Conservation (phyloP, 2,797 vertebrate species). For the Diplodus puntazzo region DNA sequence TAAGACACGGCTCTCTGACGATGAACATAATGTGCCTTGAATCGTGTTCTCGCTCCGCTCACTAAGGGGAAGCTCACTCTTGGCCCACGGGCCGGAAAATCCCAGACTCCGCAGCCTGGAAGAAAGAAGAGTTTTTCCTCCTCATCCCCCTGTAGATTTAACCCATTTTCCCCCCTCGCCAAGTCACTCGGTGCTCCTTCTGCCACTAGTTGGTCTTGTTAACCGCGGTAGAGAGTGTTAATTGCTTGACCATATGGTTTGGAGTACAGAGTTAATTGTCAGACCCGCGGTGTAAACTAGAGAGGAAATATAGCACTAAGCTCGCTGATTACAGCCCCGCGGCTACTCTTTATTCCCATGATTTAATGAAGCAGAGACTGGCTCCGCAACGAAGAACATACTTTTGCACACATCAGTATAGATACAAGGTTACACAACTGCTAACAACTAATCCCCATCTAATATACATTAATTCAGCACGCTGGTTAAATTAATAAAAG, state of each 20-base stretch:
- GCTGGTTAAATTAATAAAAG: not conserved
- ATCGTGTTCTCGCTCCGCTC: slow-evolving; percentile 62
- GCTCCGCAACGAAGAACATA: not conserved
- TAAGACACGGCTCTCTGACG: slow-evolving; percentile 59
- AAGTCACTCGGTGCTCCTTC: slow-evolving; percentile 64
- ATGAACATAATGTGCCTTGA: slow-evolving; percentile 71
- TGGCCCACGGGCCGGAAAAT: slow-evolving; percentile 72
- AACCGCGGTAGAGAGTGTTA: slow-evolving; percentile 63
- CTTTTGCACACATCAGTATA: not conserved
- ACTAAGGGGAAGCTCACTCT: slow-evolving; percentile 65
- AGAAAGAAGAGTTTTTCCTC: slow-evolving; percentile 51
- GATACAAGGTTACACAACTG: not conserved
- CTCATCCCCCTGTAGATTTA: slow-evolving; percentile 62
- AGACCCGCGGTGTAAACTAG: slow-evolving; percentile 21
- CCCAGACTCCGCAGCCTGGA: slow-evolving; percentile 60
- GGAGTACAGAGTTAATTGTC: slow-evolving; percentile 53
- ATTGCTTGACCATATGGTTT: slow-evolving; percentile 70
- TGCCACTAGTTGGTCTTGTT: slow-evolving; percentile 69
- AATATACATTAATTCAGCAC: not conserved
- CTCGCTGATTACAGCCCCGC: not conserved
- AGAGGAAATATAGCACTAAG: slow-evolving; percentile 9
- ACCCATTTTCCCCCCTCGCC: slow-evolving; percentile 61
- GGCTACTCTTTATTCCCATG: not conserved
- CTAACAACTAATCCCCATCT: not conserved
- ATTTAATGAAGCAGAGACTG: not conserved